phyloP scores from a whole-genome alignment of 1,140 invertebrate genomes.

The Trichomalopsis sarcophagae region DNA sequence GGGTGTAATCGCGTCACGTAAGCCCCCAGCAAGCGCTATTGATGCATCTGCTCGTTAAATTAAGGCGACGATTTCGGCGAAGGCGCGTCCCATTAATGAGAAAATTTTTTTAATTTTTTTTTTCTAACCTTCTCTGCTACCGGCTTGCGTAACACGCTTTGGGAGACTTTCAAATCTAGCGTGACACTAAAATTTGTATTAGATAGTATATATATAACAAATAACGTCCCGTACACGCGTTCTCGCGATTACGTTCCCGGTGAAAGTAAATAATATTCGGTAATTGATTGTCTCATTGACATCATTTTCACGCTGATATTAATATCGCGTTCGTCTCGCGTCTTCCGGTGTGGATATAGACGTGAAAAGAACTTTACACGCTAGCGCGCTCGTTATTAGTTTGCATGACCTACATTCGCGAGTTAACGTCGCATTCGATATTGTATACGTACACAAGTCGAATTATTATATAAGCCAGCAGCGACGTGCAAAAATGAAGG shows the following conservation, averaged over 20 bases:
- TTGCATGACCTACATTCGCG: background rate
- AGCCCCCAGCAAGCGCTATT: background rate
- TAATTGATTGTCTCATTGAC: no score
- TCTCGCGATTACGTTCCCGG: background rate
- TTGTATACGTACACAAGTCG: background rate
- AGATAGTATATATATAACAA: background rate
- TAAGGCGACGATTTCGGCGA: background rate
- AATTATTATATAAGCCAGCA: background rate
- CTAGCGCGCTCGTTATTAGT: background rate
- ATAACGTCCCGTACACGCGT: background rate
- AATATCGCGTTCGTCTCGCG: no score
- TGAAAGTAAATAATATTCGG: background rate
- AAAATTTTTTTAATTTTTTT: constrained; percentile 8
- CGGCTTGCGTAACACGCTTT: background rate
- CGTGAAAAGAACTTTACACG: no score
- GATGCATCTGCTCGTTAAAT: background rate
- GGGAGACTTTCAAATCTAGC: constrained; percentile 46
- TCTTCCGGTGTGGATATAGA: no score
- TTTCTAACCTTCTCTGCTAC: background rate
- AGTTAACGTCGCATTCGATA: background rate
- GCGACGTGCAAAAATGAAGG: no score
- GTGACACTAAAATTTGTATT: constrained; percentile 38
- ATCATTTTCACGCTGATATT: background rate
- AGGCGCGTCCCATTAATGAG: background rate
- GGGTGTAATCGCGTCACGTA: background rate